Base-by-base conservation (phyloP, 2,113 vertebrate genomes). In the Mormoops blainvillei region DNA sequence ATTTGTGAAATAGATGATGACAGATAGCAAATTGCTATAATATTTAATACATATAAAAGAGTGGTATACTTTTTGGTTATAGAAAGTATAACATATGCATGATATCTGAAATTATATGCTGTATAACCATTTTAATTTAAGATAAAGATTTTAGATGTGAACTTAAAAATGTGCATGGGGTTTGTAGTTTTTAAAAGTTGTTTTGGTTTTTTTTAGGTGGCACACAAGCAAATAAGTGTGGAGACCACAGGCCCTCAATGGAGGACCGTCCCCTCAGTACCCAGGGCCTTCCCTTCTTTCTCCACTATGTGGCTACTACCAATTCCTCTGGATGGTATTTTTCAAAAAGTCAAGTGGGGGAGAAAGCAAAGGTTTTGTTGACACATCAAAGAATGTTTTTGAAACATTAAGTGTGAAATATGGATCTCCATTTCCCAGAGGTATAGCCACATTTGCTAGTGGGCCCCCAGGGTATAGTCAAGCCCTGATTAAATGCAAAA, bases 401-500 rank as follows among this genome's bases (percentile, higher is more conserved):
- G 20, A 85, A 98, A 90, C 67, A 71, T 19, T 86, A 68, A 93
- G 54, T 52, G 28, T 89, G 93, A 83, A 90, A 88, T 90, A 67
- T 31, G 20, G 61, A 85, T 86, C 50, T 54, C 50, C 67, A 84
- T 88, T 96, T 88, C 95, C 91, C 94, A 56, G 36, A 85, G 91
- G 94, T 24, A n/a, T 22, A 56, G 1, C 16, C 38, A 22, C 18
- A 36, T 91, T 94, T 92, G 76, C 92, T 45, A 58, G 43, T 43
- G n/a, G 18, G 24, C 67, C 95, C 81, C 71, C 4, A 8, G 77
- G 89, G 91, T 56, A 87, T 36, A 54, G 13, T 15, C 15, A 74
- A 91, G 52, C 33, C 54, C 63, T 95, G 89, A 94, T 96, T 81
- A 95, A 93, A 80, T 65, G 77, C 73, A 86, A 88, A 91, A 94